Evolutionary conservation across 2,113 vertebrate genomes (phyloP).

Genomic region (Entomyzon cyanotis): DNA sequence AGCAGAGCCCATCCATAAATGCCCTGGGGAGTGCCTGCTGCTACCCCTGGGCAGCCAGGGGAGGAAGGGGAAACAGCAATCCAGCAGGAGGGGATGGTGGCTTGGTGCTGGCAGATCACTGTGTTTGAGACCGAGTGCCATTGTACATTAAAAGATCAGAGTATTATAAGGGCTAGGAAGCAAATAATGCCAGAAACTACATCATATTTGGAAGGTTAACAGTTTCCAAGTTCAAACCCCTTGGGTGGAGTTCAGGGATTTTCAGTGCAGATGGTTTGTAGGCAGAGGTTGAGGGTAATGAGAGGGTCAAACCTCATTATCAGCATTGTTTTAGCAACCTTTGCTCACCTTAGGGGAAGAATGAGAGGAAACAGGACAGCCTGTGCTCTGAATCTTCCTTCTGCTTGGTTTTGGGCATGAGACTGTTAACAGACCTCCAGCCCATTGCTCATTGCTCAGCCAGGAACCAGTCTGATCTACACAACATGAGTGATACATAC

Average conservation of each 20-base stretch:
- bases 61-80: background rate
- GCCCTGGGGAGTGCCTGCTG: background rate
- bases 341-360: background rate
- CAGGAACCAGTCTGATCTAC: background rate
- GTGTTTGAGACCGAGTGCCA: background rate
- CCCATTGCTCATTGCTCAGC: background rate
- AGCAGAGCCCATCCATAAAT: background rate
- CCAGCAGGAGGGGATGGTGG: background rate
- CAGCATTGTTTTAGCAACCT: constrained; percentile 15
- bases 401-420: background rate
- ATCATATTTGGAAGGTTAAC: constrained; percentile 16
- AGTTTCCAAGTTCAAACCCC: constrained; percentile 13
- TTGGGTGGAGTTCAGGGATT: constrained; percentile 26
- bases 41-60: background rate
- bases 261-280: constrained; percentile 20
- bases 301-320: constrained; percentile 14
- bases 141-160: background rate
- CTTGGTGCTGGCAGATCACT: background rate
- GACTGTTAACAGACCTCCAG: background rate
- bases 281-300: constrained; percentile 3
- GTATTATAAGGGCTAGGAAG: background rate
- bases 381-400: background rate
- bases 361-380: background rate
- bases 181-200: constrained; percentile 13
- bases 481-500: background rate